Percentiles rank a stretch among this genome's conserved stretches.
These are phyloP conservation scores for Desmodus rotundus DNA, from an alignment of 2,113 vertebrate species.

Conservation along the genomic window DNA sequence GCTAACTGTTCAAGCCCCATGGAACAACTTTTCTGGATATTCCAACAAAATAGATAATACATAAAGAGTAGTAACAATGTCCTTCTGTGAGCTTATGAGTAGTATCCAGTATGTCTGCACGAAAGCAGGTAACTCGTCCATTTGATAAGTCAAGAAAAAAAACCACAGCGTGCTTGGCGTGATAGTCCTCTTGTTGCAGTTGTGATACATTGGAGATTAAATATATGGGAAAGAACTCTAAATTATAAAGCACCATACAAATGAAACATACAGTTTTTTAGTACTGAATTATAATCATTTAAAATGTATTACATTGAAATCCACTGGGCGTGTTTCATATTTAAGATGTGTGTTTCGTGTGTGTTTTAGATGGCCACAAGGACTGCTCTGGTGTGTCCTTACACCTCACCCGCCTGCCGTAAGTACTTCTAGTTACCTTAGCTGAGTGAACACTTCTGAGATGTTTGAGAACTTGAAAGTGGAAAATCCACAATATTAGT, in stretches of 20 bases:
- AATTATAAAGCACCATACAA: background rate
- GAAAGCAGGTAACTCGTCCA: background rate
- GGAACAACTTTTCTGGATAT: background rate
- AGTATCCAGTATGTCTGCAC: background rate
- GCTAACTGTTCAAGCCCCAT: background rate
- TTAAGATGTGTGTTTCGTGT: background rate
- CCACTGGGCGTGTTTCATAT: background rate
- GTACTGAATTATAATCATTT: background rate
- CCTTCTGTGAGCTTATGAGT: background rate
- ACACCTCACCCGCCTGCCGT: slow-evolving; percentile 93
- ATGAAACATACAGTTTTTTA: background rate
- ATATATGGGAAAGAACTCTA: background rate
- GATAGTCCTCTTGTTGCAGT: background rate
- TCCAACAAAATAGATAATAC: background rate
- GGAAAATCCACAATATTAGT: background rate
- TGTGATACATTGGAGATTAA: background rate
- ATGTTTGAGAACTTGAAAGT: background rate
- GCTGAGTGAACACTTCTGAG: background rate
- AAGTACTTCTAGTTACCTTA: slow-evolving; percentile 71
- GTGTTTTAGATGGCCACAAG: slow-evolving; percentile 90
- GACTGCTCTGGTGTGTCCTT: slow-evolving; percentile 95
- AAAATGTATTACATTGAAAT: background rate
- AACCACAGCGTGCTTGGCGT: background rate
- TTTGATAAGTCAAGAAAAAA: background rate
- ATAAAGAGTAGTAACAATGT: background rate